A percentile compares a stretch with the other conserved stretches of the same genome.
These are phyloP conservation scores for Pitta sordida DNA, from an alignment of 2,113 vertebrate species.

Conservation along the genomic window DNA sequence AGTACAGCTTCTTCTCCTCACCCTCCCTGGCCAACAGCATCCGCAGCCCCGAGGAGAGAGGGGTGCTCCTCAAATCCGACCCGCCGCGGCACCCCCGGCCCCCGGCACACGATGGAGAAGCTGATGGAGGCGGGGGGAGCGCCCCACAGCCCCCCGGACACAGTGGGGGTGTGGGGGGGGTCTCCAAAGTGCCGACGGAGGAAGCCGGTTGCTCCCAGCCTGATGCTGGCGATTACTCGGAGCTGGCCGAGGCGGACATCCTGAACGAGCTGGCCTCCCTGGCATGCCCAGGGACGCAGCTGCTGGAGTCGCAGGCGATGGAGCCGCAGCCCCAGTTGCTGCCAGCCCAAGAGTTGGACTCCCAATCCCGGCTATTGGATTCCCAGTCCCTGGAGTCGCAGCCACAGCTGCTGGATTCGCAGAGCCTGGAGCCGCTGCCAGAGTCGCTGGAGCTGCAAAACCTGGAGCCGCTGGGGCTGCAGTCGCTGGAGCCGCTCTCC, in stretches of 20 bases:
- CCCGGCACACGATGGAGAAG: conserved; percentile 19
- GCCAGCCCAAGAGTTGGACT: conserved; percentile 71
- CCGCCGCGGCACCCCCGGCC: conserved; percentile 55
- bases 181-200: conserved; percentile 3
- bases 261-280: conserved; percentile 79
- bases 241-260: conserved; percentile 76
- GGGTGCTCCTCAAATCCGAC: conserved; percentile 66
- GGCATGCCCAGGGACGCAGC: conserved; percentile 74
- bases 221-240: conserved; percentile 68
- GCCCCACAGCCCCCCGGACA: conserved; percentile 56
- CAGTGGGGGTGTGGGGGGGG: background rate
- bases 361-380: conserved; percentile 70
- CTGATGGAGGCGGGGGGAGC: conserved; percentile 43
- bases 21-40: conserved; percentile 90
- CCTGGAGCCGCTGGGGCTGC: conserved; percentile 59
- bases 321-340: conserved; percentile 71
- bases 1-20: conserved; percentile 86
- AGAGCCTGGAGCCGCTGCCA: conserved; percentile 72
- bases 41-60: conserved; percentile 82
- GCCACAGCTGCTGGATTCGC: conserved; percentile 74
- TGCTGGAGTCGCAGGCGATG: conserved; percentile 67
- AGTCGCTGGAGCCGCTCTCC: conserved; percentile 67
- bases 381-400: conserved; percentile 66
- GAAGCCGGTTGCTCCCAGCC: conserved; percentile 65
- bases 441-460: conserved; percentile 67